phyloP scores from a whole-genome alignment of 1,140 invertebrate species.

The Euura saliciscinereae region DNA sequence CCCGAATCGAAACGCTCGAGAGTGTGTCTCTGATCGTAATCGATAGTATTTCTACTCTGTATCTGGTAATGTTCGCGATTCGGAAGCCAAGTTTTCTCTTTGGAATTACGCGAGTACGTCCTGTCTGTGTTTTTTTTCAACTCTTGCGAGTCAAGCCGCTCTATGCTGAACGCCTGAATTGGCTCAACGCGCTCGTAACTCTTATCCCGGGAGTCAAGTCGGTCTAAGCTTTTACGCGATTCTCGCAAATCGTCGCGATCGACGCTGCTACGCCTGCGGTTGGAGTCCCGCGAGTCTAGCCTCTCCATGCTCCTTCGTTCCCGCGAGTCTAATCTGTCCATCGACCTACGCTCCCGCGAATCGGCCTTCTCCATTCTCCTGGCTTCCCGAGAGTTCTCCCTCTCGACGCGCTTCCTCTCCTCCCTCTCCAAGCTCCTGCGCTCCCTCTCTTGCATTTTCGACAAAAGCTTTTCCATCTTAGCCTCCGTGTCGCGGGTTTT shows the following conservation, averaged over 20 bases:
- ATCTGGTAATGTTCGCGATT: constrained; percentile 25
- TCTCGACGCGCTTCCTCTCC: constrained; percentile 43
- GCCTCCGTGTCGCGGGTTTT: constrained; percentile 33
- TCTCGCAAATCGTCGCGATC: constrained; percentile 38
- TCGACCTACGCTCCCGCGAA: constrained; percentile 31
- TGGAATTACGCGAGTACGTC: constrained; percentile 22
- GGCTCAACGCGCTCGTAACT: constrained; percentile 34
- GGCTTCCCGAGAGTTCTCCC: constrained; percentile 46
- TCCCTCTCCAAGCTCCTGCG: constrained; percentile 41
- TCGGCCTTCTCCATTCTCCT: constrained; percentile 38
- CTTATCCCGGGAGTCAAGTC: constrained; percentile 37
- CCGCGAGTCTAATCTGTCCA: constrained; percentile 40
- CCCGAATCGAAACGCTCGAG: constrained; percentile 47
- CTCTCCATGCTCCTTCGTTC: constrained; percentile 47
- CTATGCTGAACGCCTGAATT: constrained; percentile 32
- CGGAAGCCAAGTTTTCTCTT: constrained; percentile 24
- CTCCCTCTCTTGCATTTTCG: constrained; percentile 47
- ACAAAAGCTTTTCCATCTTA: constrained; percentile 27
- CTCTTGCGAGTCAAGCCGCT: constrained; percentile 46
- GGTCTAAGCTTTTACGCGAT: constrained; percentile 48
- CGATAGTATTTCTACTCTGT: constrained; percentile 17
- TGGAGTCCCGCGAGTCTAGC: constrained; percentile 32
- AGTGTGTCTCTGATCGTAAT: constrained; percentile 45
- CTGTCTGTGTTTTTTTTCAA: constrained; percentile 38
- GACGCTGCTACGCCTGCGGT: constrained; percentile 28